Conservation (phyloP, 2,888 invertebrate genomes). For the Xiphydria camelus region DNA sequence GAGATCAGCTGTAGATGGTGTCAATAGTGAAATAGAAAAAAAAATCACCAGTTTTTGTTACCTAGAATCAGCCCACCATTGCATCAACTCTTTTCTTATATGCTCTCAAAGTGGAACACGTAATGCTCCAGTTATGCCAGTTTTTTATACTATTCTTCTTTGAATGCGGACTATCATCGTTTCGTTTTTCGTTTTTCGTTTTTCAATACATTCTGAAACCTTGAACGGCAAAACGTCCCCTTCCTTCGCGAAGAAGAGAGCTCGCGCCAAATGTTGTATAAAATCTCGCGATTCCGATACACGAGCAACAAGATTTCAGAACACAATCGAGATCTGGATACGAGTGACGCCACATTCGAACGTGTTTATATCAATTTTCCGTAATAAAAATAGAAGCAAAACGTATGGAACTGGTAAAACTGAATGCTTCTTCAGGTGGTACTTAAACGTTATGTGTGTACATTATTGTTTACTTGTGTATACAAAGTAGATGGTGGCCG, state of each 20-base stretch:
- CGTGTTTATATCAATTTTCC: slow-evolving; percentile 26
- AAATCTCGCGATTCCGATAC: too few relatives aligned
- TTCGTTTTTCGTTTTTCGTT: too few relatives aligned
- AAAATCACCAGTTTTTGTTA: too few relatives aligned
- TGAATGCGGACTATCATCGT: slow-evolving; percentile 41
- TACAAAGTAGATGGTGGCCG: slow-evolving; percentile 47
- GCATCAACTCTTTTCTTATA: slow-evolving; percentile 46
- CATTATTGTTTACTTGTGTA: slow-evolving; percentile 44
- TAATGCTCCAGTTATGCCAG: slow-evolving; percentile 37
- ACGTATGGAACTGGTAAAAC: slow-evolving; percentile 49
- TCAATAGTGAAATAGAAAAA: too few relatives aligned
- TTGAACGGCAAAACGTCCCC: slow-evolving; percentile 34
- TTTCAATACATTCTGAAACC: slow-evolving; percentile 32
- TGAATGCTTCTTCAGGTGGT: slow-evolving; percentile 48
- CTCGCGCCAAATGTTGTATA: too few relatives aligned
- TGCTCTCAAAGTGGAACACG: slow-evolving; percentile 34
- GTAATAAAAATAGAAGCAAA: slow-evolving; percentile 49
- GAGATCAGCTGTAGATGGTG: too few relatives aligned
- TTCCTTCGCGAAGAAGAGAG: too few relatives aligned
- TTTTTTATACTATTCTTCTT: slow-evolving; percentile 40
- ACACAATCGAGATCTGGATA: slow-evolving; percentile 30
- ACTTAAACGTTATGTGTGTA: slow-evolving; percentile 51
- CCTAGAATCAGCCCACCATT: slow-evolving; percentile 44
- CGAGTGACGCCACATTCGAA: slow-evolving; percentile 25
- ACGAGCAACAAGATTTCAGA: slow-evolving; percentile 41